Evolutionary conservation across 2,797 vertebrate species (phyloP), one percentile per base, ranked within the genome.

Genomic region (Rhyacichthys aspro): DNA sequence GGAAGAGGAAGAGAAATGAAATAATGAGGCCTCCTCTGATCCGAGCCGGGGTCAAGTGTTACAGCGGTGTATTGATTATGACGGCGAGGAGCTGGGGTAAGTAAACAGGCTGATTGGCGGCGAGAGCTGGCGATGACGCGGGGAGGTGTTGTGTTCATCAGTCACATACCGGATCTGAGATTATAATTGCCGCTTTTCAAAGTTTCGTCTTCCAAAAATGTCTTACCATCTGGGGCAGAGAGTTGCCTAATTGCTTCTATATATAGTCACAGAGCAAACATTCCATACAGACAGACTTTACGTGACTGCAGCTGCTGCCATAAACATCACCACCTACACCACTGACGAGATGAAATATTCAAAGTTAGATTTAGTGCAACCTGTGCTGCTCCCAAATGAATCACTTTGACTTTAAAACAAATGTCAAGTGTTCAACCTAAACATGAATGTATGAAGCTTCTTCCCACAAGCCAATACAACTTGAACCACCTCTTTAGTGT

Each of bases 1-100:
- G 41, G 37, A 18, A 46, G 1, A 10, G 7, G 19, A 38, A 19
- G 48, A 2, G 3, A 16, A 41, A 54, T 5, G 11, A n/a, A 61
- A 48, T 63, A 66, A 67, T n/a, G 32, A 55, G 8, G 19, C n/a
- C 14, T 45, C 3, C 33, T 19, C 3, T 49, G 14, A 59, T 43
- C 7, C 44, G 14, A 10, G 48, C 14, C 46, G 28, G 43, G 14
- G 17, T 36, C 8, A 32, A 63, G 43, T 36, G 43, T 12, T 36
- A 7, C 43, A 33, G 23, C 8, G 8, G 7, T 55, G n/a, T 34
- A 65, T 59, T 63, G 19, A 64, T 76, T 41, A 34, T 33, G n/a
- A 38, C 10, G 10, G 11, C 2, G 15, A 19, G 16, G 28, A 44
- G 17, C 50, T 1, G 14, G 15, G 8, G 36, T 23, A 42, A 39